Base-by-base conservation (phyloP, 2,888 invertebrate genomes). In the Epistrophe eligans region DNA sequence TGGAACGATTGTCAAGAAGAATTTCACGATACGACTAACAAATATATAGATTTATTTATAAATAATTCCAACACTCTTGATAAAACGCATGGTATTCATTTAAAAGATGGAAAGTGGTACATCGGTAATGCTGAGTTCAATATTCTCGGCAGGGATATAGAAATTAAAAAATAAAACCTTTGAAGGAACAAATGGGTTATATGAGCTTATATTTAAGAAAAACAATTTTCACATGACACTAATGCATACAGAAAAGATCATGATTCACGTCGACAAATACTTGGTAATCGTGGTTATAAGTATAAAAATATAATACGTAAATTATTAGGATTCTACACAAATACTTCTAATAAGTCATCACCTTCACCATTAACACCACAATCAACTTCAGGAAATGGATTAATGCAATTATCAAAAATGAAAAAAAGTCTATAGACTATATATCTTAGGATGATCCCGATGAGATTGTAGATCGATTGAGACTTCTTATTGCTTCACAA, bases 271-370 rank as follows among this genome's bases (percentile, higher is more conserved):
- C 32, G 13, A 35, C 74, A 77, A 84, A 64, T 73, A 38, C 73
- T 77, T 57, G 70, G 73, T 11, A 84, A 58, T 48, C 55, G 45
- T 45, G 57, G 66, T 11, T 38, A 24, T 40, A 40, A 40, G 40
- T 84, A 80, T 45, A 72, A 52, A 50, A 9, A 52, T n/a, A 82
- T 70, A 17, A 72, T 64, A 50, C 48, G 9, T 32, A 60, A 67
- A 8, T 17, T 62, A 45, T 58, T 77, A 28, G 24, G 48, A 67
- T 55, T 45, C n/a, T 15, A 43, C 15, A 77, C 35, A 58, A 55
- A 13, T n/a, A 52, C 24, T 28, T 13, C 24, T 52, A 13, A 52
- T 52, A 52, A 24, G 0, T 15, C n/a, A 55, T 7, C 17, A 55
- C n/a, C 55, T 24, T 57, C 32, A 32, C n/a, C 57, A 57, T 40